These are phyloP conservation scores for Deilephila elpenor DNA, from an alignment of 2,888 invertebrate species.

Conservation along the genomic window DNA sequence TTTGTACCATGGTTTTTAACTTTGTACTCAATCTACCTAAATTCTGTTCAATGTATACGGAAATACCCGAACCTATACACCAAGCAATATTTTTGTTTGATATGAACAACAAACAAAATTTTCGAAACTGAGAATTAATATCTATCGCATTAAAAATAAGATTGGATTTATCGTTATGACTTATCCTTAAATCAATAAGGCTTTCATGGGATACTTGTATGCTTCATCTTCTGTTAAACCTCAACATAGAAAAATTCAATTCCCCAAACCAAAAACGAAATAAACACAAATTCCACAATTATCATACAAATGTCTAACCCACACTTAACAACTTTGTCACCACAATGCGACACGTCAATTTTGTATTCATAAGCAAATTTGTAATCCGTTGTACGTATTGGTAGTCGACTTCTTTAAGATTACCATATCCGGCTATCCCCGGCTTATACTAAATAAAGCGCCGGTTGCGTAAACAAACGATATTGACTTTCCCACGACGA, in stretches of 20 bases:
- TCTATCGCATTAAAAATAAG: too few relatives aligned
- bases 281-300: not conserved
- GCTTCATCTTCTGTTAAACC: too few relatives aligned
- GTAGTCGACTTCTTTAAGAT: slow-evolving; percentile 28
- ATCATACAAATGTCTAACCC: not conserved
- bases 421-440: slow-evolving; percentile 31
- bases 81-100: too few relatives aligned
- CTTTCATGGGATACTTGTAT: too few relatives aligned
- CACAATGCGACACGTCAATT: not conserved
- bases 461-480: slow-evolving; percentile 37
- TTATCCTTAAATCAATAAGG: too few relatives aligned
- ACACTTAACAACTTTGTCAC: slow-evolving; percentile 7
- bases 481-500: slow-evolving; percentile 59
- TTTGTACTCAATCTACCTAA: too few relatives aligned
- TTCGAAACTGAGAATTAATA: too few relatives aligned
- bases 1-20: too few relatives aligned
- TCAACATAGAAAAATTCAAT: not conserved
- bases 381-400: not conserved
- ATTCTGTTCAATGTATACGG: too few relatives aligned
- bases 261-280: not conserved
- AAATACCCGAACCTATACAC: too few relatives aligned
- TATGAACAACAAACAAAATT: too few relatives aligned
- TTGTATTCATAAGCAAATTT: not conserved
- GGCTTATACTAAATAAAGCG: slow-evolving; percentile 26
- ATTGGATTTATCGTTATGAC: too few relatives aligned